Evolutionary conservation across 2,888 invertebrate species (phyloP).

Genomic region (Caenorhabditis sp.): DNA sequence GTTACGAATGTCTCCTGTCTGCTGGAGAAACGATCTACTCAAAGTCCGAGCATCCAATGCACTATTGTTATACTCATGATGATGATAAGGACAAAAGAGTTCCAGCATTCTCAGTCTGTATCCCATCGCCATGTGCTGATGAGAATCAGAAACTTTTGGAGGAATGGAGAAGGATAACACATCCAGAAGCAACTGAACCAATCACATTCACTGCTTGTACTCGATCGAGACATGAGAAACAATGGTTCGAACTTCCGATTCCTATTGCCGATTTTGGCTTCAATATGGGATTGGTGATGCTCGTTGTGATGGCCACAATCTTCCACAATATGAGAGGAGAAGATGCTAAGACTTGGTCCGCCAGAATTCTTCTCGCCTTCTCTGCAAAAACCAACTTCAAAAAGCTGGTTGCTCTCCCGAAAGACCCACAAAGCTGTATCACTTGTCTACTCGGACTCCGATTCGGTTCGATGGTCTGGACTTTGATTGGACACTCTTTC

Average conservation of each 20-base stretch:
- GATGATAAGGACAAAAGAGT: constrained; percentile 71
- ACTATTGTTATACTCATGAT: constrained; percentile 80
- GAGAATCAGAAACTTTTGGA: constrained; percentile 78
- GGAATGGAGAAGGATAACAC: constrained; percentile 77
- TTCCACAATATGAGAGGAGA: constrained; percentile 80
- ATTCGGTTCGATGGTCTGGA: constrained; percentile 83
- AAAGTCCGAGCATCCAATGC: constrained; percentile 81
- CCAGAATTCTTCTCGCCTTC: constrained; percentile 80
- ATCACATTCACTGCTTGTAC: constrained; percentile 81
- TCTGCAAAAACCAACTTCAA: constrained; percentile 79
- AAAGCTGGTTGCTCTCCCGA: constrained; percentile 80
- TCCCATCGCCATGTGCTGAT: constrained; percentile 80
- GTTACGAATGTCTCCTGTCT: constrained; percentile 79
- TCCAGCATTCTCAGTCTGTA: constrained; percentile 79
- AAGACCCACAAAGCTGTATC: constrained; percentile 81
- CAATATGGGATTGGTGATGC: constrained; percentile 76
- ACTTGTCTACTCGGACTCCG: constrained; percentile 82
- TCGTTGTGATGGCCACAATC: constrained; percentile 81
- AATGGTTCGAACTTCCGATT: constrained; percentile 80
- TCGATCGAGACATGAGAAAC: constrained; percentile 78
- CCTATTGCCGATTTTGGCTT: constrained; percentile 81
- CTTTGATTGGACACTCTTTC: constrained; percentile 82
- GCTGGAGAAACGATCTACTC: constrained; percentile 82
- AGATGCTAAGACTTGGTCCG: constrained; percentile 77
- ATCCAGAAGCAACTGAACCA: constrained; percentile 68